These are phyloP conservation scores for Trichopria drosophilae DNA, from an alignment of 2,888 invertebrate genomes.

Conservation along the genomic window DNA sequence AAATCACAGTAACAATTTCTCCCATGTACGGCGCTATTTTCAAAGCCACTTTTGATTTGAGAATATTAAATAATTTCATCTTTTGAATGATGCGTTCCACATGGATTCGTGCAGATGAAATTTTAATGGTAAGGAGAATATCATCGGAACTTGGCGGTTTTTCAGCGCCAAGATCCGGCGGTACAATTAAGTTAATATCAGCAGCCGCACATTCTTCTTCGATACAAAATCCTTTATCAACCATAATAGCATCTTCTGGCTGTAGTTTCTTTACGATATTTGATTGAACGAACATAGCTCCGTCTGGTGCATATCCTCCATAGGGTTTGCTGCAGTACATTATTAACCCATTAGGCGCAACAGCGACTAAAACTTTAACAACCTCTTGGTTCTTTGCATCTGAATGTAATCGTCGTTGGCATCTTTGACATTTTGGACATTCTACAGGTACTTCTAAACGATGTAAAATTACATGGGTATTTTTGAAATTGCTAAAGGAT, in stretches of 20 bases:
- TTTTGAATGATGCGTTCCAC: slow-evolving; percentile 29
- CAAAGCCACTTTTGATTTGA: too few species aligned
- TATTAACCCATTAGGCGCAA: slow-evolving; percentile 35
- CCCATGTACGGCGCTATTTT: not conserved
- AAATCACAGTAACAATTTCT: slow-evolving; percentile 10
- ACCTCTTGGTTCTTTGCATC: slow-evolving; percentile 29
- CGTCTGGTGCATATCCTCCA: slow-evolving; percentile 36
- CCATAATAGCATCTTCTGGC: slow-evolving; percentile 34
- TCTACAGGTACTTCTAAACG: slow-evolving; percentile 31
- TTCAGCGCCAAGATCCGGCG: slow-evolving; percentile 25
- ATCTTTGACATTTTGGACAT: slow-evolving; percentile 26
- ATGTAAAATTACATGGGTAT: slow-evolving; percentile 25
- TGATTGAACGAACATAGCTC: slow-evolving; percentile 35
- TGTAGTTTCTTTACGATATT: slow-evolving; percentile 24
- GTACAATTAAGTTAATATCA: slow-evolving; percentile 25
- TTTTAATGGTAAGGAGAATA: slow-evolving; percentile 4
- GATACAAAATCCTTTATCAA: slow-evolving; percentile 41
- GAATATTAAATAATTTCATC: slow-evolving; percentile 17
- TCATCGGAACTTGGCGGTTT: slow-evolving; percentile 21
- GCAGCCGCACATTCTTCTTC: slow-evolving; percentile 34
- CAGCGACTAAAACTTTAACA: slow-evolving; percentile 38
- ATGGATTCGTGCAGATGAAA: slow-evolving; percentile 27
- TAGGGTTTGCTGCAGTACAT: slow-evolving; percentile 34
- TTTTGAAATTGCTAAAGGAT: slow-evolving; percentile 19
- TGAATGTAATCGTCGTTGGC: slow-evolving; percentile 30